phyloP scores from a whole-genome alignment of 2,113 vertebrate species.

The Gobio gobio region DNA sequence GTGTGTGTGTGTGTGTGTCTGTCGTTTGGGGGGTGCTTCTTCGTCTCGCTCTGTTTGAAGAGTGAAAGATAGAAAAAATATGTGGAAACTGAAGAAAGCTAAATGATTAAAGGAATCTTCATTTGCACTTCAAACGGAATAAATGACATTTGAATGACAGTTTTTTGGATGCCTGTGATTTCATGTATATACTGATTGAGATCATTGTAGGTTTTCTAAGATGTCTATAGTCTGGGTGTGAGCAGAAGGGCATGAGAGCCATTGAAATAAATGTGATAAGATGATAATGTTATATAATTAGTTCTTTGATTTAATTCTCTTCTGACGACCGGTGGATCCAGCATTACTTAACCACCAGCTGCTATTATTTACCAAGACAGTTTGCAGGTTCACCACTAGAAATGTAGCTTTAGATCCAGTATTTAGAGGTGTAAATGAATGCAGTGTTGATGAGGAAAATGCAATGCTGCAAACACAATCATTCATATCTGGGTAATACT shows the following conservation, averaged over 20 bases:
- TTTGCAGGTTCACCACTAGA: background rate
- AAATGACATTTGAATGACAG: too few relatives aligned
- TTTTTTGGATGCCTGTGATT: too few relatives aligned
- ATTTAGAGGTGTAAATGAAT: background rate
- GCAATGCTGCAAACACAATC: background rate
- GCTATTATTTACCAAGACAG: background rate
- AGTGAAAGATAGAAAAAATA: background rate
- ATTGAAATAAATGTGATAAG: background rate
- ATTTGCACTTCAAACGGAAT: too few relatives aligned
- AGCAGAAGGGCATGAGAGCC: too few relatives aligned
- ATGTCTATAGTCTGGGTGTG: too few relatives aligned
- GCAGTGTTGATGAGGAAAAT: background rate
- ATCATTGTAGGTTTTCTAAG: too few relatives aligned
- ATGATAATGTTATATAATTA: background rate
- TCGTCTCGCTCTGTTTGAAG: background rate
- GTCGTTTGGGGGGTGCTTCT: background rate
- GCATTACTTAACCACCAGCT: background rate
- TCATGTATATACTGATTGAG: too few relatives aligned
- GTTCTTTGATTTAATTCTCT: background rate
- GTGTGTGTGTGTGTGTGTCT: slow-evolving; percentile 31
- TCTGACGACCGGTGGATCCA: too few relatives aligned
- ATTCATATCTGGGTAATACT: background rate
- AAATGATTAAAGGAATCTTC: too few relatives aligned
- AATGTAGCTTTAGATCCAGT: background rate
- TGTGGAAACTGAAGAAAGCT: background rate